Base-by-base conservation (phyloP, 2,113 vertebrate species). In the Catharus bicknelli region DNA sequence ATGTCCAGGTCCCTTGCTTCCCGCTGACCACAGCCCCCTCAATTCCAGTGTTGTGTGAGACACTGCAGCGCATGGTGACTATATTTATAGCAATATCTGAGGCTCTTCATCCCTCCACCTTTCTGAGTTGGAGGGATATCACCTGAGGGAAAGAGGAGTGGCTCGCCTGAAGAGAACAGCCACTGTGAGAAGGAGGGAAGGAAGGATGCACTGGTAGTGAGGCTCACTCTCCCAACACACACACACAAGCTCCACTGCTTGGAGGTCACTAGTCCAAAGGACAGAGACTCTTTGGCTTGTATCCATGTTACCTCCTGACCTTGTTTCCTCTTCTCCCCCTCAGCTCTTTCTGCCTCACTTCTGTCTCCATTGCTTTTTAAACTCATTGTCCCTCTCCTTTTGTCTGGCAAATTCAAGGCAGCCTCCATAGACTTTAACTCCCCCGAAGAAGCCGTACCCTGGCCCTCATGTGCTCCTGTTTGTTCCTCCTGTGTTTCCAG, bases 401-500 rank as follows among this genome's bases (percentile, higher is more conserved):
- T 79, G 30, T 64, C 25, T 0, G 8, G n/a, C 10, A 38, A 67
- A 54, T 82, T 61, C 1, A 18, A 78, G 69, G 10, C 61, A 3
- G 4, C 30, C 9, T 93, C 59, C 2, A 0, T 57, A 36, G 8
- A 29, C 45, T 76, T 78, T 3, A 62, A 27, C 50, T 79, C 43
- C 50, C 34, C 27, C 16, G 10, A 30, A 77, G 47, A 42, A 48
- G 38, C 53, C n/a, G 67, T 1, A 2, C 23, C 15, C 53, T 83
- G 54, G 36, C 1, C 2, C 26, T 76, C 3, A 0, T 4, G 1
- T 3, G 5, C 45, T 72, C 19, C 47, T 9, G 0, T 69, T 83
- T 83, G 34, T 50, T 62, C 67, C 30, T 68, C 7, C 40, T 3
- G 0, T 45, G 20, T 38, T 78, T 23, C 50, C 50, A 3, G 16